Evolutionary conservation across 2,113 vertebrate genomes (phyloP), one percentile per base, ranked within the genome.

Genomic region (Nyctereutes procyonoides): DNA sequence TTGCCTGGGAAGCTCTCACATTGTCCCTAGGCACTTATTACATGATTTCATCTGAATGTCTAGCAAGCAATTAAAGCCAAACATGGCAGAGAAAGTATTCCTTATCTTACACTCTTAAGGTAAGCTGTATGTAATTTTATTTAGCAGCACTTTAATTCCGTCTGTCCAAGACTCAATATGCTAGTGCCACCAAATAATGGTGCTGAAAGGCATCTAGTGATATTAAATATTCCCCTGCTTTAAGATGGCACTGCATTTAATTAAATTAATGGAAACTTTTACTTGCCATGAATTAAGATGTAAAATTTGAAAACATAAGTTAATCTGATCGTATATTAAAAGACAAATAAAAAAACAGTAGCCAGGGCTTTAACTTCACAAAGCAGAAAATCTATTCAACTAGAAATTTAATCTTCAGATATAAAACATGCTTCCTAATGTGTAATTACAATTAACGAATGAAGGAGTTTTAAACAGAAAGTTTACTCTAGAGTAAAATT

Each of bases 341-440:
- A 94, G 89, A 35, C 6, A 67, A 87, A 92, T 14, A 91, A 67
- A 63, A 67, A 67, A 56, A n/a, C 12, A 87, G 22, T 79, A 81
- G 56, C 24, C 62, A 38, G 11, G 26, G 3, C 3, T 89, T 77
- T 65, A 74, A 63, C 14, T 10, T 92, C 48, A 88, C 10, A 93
- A 91, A 51, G 10, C 58, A 51, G 13, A 69, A 82, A 93, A 77
- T 79, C 13, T 81, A 15, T 73, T 85, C 32, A 82, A 73, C 3
- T 86, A 89, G 43, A 96, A 97, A 95, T 83, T 20, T 71, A 48
- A 53, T 69, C 8, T 84, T 83, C 32, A 79, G 38, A 67, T 62
- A 73, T 7, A 88, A 84, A 95, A 89, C 48, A 92, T 69, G 26
- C 62, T 65, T 69, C 51, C 43, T 79, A 73, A 58, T 10, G 76